Evolutionary conservation across 2,797 vertebrate genomes (phyloP).

Genomic region (Gorsachius magnificus): DNA sequence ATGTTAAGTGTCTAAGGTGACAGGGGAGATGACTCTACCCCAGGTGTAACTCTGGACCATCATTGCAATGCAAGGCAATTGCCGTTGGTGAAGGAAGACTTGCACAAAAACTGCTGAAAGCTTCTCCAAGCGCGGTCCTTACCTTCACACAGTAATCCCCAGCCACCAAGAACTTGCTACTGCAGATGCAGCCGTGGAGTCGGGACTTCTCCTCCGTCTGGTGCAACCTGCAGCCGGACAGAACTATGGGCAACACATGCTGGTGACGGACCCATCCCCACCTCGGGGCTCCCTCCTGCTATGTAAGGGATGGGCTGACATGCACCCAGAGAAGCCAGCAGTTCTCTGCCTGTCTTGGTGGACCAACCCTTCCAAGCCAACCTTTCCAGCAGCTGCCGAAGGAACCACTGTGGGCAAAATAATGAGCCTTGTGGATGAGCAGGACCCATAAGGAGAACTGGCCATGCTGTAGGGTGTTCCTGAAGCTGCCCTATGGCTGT

Average conservation of each 20-base stretch:
- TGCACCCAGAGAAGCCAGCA: neutral
- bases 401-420: neutral
- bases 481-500: neutral
- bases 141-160: conserved; percentile 87
- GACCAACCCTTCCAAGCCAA: neutral
- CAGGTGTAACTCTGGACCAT: neutral
- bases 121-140: neutral
- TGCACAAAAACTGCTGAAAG: neutral
- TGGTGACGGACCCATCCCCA: neutral
- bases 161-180: conserved; percentile 86
- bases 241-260: neutral
- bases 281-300: rapidly evolving
- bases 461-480: neutral
- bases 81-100: neutral
- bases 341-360: neutral
- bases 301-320: too few species aligned
- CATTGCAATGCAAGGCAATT: neutral
- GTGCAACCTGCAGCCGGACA: conserved; percentile 78
- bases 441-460: neutral
- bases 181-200: conserved; percentile 85
- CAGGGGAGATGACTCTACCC: neutral
- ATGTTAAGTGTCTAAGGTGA: neutral
- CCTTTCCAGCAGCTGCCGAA: neutral
- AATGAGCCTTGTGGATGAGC: rapidly evolving
- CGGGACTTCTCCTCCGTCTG: conserved; percentile 79